These are phyloP conservation scores for Cranoglanis bouderius DNA, from an alignment of 2,113 vertebrate species.

Conservation along the genomic window DNA sequence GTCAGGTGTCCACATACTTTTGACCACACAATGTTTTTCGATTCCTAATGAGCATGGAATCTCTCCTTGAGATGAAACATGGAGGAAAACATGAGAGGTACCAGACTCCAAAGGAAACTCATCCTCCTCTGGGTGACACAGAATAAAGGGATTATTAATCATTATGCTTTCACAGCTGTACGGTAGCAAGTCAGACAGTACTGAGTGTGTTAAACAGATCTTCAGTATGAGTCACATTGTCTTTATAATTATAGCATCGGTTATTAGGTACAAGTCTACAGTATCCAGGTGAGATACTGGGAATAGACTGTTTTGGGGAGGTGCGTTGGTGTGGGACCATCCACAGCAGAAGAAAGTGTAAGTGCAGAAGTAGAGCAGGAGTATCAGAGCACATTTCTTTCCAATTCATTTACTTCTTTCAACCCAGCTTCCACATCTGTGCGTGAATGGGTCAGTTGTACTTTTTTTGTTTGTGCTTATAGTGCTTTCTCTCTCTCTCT, in stretches of 20 bases:
- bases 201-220: not conserved
- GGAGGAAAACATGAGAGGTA: not conserved
- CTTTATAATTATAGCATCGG: not conserved
- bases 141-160: not conserved
- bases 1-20: not conserved
- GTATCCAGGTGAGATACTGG: not conserved
- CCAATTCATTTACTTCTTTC: not conserved
- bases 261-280: not conserved
- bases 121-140: not conserved
- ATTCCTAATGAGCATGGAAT: not conserved
- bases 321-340: no score
- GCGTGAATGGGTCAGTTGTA: slow-evolving; percentile 20
- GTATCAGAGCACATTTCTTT: not conserved
- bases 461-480: slow-evolving; percentile 24
- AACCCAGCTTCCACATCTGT: not conserved
- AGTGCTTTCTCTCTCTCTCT: not conserved
- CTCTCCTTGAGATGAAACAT: not conserved
- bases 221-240: not conserved
- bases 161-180: not conserved
- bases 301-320: no score
- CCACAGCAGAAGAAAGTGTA: not conserved
- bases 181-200: not conserved
- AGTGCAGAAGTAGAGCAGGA: not conserved
- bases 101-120: not conserved
- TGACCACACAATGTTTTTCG: not conserved